Conservation (phyloP, 1,140 invertebrate species). For the Musca domestica region DNA sequence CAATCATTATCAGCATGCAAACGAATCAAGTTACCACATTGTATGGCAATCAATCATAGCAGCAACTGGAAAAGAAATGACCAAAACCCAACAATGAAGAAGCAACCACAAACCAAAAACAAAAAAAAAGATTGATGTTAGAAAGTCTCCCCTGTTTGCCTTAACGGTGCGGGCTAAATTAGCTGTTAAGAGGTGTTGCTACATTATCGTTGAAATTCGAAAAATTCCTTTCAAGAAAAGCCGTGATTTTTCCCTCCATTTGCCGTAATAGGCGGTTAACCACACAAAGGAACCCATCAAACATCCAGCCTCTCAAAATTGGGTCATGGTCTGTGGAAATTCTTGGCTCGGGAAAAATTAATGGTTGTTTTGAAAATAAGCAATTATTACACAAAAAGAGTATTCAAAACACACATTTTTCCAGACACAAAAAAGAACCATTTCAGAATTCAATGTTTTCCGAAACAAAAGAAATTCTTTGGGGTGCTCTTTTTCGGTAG, state of each 20-base stretch:
- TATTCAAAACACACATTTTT: too few relatives aligned
- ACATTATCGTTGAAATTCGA: neutral
- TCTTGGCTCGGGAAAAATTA: neutral
- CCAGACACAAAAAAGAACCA: too few relatives aligned
- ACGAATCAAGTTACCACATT: too few relatives aligned
- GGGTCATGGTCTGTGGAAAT: neutral
- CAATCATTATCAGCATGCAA: too few relatives aligned
- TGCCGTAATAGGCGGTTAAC: neutral
- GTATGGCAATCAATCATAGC: too few relatives aligned
- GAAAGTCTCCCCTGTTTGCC: neutral
- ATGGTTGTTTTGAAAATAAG: neutral
- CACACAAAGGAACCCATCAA: neutral
- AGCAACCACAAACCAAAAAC: neutral
- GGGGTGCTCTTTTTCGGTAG: too few relatives aligned
- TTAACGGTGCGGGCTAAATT: neutral
- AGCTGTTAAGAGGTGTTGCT: slow-evolving; percentile 1
- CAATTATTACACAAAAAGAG: too few relatives aligned
- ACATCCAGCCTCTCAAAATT: neutral
- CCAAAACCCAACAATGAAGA: too few relatives aligned
- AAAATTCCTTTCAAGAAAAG: neutral
- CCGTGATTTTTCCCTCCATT: too few relatives aligned
- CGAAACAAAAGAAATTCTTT: too few relatives aligned
- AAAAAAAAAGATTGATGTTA: neutral
- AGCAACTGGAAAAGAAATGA: too few relatives aligned
- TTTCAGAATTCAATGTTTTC: too few relatives aligned